Evolutionary conservation across 2,113 vertebrate species (phyloP).

Genomic region (Antigone vipio): DNA sequence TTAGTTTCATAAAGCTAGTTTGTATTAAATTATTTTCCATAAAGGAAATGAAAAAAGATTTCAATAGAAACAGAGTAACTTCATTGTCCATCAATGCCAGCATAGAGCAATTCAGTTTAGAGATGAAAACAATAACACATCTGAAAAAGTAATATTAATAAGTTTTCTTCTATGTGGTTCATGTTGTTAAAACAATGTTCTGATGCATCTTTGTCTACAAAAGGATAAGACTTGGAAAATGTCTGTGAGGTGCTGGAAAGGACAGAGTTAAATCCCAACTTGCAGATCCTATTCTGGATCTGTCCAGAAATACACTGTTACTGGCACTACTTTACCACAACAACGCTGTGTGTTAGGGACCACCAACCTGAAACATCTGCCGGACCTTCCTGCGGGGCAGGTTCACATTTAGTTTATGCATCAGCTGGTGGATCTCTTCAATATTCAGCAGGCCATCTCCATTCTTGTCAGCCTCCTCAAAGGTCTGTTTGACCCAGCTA

Average conservation of each 20-base stretch:
- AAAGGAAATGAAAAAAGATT: background rate
- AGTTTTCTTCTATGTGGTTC: background rate
- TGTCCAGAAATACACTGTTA: rapidly evolving
- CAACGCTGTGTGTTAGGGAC: background rate
- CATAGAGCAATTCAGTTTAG: background rate
- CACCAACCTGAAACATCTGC: constrained; percentile 97
- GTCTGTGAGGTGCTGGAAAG: background rate
- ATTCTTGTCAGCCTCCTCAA: constrained; percentile 96
- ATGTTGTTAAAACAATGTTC: background rate
- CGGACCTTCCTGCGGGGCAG: constrained; percentile 95
- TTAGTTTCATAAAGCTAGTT: background rate
- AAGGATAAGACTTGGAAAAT: background rate
- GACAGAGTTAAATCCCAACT: background rate
- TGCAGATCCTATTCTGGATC: background rate
- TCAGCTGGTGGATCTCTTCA: constrained; percentile 95
- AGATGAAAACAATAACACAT: background rate
- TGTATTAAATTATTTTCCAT: background rate
- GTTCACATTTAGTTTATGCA: constrained; percentile 97
- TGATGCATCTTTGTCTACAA: background rate
- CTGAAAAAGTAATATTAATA: background rate
- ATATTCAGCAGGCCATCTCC: constrained; percentile 94
- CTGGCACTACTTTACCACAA: rapidly evolving
- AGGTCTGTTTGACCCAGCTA: constrained; percentile 97
- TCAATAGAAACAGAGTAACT: background rate
- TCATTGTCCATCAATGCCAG: background rate